phyloP scores from a whole-genome alignment of 2,113 vertebrate species.

The Alces alces region DNA sequence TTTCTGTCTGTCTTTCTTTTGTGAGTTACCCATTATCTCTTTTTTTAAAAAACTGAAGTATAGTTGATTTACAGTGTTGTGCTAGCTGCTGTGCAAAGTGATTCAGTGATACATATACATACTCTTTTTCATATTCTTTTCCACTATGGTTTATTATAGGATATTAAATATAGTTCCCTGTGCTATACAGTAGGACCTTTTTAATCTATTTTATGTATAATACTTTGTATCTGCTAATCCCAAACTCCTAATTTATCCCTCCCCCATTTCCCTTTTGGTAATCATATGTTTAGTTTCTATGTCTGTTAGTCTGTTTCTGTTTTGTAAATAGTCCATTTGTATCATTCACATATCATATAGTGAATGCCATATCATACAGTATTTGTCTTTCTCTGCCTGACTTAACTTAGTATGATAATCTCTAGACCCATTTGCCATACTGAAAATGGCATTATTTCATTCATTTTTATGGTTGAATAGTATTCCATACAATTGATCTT shows the following conservation, averaged over 20 bases:
- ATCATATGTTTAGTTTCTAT: neutral
- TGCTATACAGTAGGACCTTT: neutral
- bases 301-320: neutral
- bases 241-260: neutral
- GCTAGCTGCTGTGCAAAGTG: neutral
- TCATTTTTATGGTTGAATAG: neutral
- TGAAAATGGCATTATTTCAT: neutral
- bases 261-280: neutral
- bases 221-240: neutral
- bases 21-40: neutral
- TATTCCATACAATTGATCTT: neutral
- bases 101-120: neutral
- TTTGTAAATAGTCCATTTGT: neutral
- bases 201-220: neutral
- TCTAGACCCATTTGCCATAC: neutral
- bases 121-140: neutral
- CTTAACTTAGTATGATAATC: neutral
- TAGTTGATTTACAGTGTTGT: neutral
- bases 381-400: neutral
- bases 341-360: neutral
- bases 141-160: neutral
- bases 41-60: neutral
- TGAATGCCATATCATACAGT: neutral
- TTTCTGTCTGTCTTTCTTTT: neutral
- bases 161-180: neutral